phyloP scores from a whole-genome alignment of 2,888 invertebrate species.

The Tipula unca region DNA sequence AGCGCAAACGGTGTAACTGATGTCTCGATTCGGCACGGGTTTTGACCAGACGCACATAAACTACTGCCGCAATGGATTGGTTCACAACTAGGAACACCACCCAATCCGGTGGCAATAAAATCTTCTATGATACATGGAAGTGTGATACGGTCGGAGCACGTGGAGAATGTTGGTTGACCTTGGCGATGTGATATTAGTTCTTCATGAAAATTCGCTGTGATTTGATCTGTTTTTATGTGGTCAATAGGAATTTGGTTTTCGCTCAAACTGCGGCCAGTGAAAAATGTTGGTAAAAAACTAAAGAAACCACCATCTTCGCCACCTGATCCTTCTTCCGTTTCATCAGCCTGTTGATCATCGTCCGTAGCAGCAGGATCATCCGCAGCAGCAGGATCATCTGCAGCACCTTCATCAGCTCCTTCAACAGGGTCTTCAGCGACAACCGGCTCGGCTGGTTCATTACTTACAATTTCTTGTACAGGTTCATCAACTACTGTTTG shows the following conservation, averaged over 20 bases:
- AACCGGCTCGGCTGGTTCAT: slow-evolving; percentile 19
- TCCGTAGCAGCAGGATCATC: slow-evolving; percentile 23
- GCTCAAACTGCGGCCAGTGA: not conserved
- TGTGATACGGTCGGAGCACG: slow-evolving; percentile 63
- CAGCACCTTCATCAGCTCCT: not conserved
- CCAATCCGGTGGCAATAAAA: slow-evolving; percentile 58
- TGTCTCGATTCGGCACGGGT: slow-evolving; percentile 56
- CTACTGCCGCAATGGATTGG: slow-evolving; percentile 69
- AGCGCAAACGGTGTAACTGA: slow-evolving; percentile 69
- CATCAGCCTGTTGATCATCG: slow-evolving; percentile 26
- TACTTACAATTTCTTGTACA: not conserved
- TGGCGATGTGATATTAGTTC: slow-evolving; percentile 25
- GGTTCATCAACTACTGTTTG: not conserved
- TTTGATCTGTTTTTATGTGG: not conserved
- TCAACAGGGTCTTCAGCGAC: slow-evolving; percentile 25
- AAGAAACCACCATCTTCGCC: slow-evolving; percentile 34
- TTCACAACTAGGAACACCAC: slow-evolving; percentile 53
- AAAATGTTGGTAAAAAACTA: slow-evolving; percentile 22
- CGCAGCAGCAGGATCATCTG: slow-evolving; percentile 27
- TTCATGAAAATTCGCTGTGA: not conserved
- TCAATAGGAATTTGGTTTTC: not conserved
- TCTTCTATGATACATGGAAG: slow-evolving; percentile 81
- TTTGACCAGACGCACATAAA: slow-evolving; percentile 51
- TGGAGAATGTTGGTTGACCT: slow-evolving; percentile 31
- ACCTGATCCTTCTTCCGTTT: slow-evolving; percentile 49